A percentile compares a stretch with the other conserved stretches of the same genome.
These are phyloP conservation scores for Phyllostomus hastatus DNA, from an alignment of 2,113 vertebrate species.

Conservation along the genomic window DNA sequence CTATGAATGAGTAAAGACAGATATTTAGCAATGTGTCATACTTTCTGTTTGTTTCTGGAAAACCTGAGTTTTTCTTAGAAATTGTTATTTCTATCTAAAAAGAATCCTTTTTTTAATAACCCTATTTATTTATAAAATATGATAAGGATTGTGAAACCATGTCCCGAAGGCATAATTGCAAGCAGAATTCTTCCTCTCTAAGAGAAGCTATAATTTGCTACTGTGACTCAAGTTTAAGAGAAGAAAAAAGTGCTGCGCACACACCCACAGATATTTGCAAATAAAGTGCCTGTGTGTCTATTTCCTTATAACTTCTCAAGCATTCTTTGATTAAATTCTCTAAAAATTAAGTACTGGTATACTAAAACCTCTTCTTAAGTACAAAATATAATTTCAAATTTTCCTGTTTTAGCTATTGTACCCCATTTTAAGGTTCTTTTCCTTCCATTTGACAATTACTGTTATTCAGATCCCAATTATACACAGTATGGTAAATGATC, in stretches of 20 bases:
- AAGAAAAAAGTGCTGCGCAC: conserved; percentile 26
- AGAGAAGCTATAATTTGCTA: conserved; percentile 56
- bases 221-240: conserved; percentile 49
- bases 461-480: not conserved
- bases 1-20: not conserved
- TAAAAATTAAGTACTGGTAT: conserved; percentile 12
- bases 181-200: conserved; percentile 48
- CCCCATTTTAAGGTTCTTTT: not conserved
- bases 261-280: conserved; percentile 33
- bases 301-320: conserved; percentile 43
- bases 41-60: conserved; percentile 33
- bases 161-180: conserved; percentile 39
- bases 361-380: conserved; percentile 26
- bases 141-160: conserved; percentile 58
- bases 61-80: conserved; percentile 37
- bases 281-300: conserved; percentile 8
- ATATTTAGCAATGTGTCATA: not conserved
- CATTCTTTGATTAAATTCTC: conserved; percentile 45
- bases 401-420: not conserved
- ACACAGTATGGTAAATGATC: not conserved
- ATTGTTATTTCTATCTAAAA: conserved; percentile 42
- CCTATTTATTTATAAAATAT: conserved; percentile 53
- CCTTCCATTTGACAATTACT: not conserved
- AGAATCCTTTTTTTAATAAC: conserved; percentile 13
- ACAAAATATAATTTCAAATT: not conserved